phyloP scores from a whole-genome alignment of 2,113 vertebrate genomes.

The Bolborhynchus lineola region DNA sequence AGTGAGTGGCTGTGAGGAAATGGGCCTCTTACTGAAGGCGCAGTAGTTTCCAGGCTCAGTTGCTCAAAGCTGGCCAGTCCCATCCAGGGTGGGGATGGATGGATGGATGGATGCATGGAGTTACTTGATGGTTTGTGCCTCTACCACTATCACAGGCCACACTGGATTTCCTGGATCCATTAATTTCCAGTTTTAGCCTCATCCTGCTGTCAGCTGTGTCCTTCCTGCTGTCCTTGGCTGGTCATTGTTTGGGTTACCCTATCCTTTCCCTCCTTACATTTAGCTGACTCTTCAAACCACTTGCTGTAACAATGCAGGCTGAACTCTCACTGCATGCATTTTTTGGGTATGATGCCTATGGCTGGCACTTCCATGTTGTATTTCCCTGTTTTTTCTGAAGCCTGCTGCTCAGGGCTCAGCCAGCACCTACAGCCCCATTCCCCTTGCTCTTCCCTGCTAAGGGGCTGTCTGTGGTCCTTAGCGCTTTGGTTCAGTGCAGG shows the following conservation, averaged over 20 bases:
- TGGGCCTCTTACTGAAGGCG: not conserved
- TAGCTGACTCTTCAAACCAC: not conserved
- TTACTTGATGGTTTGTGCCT: not conserved
- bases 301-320: not conserved
- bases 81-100: not conserved
- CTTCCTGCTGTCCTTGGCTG: slow-evolving; percentile 29
- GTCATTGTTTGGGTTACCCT: slow-evolving; percentile 10
- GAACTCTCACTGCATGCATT: not conserved
- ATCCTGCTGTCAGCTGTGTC: not conserved
- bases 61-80: not conserved
- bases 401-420: not conserved
- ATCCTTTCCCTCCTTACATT: not conserved
- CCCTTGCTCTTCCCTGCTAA: rapidly evolving
- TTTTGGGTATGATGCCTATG: not conserved
- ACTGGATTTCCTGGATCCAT: not conserved
- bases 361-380: not conserved
- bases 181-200: not conserved
- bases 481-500: rapidly evolving
- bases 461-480: not conserved
- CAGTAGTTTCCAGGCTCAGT: not conserved
- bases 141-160: not conserved
- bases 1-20: not conserved
- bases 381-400: not conserved
- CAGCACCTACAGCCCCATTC: not conserved
- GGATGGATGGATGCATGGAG: not conserved